Conservation (phyloP, 2,797 vertebrate species). For the Ibycter americanus region DNA sequence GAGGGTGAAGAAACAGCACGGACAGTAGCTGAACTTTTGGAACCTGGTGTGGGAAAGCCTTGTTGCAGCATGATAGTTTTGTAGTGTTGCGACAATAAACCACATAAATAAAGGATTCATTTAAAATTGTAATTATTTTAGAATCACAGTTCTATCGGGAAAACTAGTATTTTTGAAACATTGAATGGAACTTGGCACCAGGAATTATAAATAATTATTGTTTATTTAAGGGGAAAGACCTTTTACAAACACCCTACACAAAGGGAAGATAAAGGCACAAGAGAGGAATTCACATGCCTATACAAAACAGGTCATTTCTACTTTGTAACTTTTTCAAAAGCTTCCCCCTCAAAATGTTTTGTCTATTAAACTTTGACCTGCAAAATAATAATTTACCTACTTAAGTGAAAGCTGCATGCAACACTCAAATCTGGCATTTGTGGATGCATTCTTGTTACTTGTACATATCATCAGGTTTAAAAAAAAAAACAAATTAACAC, state of each 20-base stretch:
- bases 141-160: background rate
- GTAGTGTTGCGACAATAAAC: too few relatives aligned
- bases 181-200: background rate
- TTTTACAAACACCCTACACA: background rate
- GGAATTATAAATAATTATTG: background rate
- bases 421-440: background rate
- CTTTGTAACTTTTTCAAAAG: background rate
- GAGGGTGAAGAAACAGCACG: too few relatives aligned
- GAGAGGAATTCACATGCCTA: background rate
- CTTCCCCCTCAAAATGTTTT: background rate
- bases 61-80: too few relatives aligned
- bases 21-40: too few relatives aligned
- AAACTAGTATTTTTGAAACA: background rate
- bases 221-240: background rate
- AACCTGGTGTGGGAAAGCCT: too few relatives aligned
- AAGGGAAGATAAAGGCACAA: background rate
- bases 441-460: background rate
- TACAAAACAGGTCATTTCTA: background rate
- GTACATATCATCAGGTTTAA: background rate
- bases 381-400: background rate
- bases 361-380: background rate
- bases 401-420: background rate
- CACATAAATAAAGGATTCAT: background rate
- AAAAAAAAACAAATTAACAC: background rate
- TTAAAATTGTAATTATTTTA: background rate